Evolutionary conservation across 2,797 vertebrate genomes (phyloP).

Genomic region (Perodicticus potto): DNA sequence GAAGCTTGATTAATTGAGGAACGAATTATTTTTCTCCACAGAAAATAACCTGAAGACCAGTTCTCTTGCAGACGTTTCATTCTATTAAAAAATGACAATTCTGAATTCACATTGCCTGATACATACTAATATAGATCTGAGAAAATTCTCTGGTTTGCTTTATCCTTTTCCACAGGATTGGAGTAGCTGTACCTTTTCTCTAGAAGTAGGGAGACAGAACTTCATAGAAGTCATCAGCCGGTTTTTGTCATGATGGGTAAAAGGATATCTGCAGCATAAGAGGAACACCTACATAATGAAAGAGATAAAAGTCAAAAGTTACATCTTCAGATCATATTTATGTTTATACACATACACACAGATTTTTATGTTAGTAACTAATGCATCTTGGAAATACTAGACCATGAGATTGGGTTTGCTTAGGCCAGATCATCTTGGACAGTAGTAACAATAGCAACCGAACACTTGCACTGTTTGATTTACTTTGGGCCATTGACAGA

Average conservation of each 20-base stretch:
- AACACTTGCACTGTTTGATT: background rate
- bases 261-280: background rate
- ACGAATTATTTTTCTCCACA: background rate
- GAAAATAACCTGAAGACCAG: slow-evolving; percentile 49
- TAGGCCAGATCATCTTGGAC: background rate
- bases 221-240: background rate
- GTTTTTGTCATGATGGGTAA: background rate
- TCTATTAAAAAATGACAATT: slow-evolving; percentile 41
- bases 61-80: slow-evolving; percentile 33
- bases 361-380: background rate
- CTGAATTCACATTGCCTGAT: slow-evolving; percentile 32
- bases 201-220: background rate
- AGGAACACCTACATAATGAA: background rate
- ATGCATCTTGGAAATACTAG: background rate
- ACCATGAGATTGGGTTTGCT: background rate
- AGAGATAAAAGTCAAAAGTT: background rate
- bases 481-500: background rate
- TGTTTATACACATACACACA: background rate
- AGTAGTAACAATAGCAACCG: background rate
- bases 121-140: background rate
- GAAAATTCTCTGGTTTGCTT: background rate
- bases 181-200: background rate
- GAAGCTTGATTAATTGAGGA: slow-evolving; percentile 34
- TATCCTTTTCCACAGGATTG: background rate
- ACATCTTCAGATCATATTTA: background rate